These are phyloP conservation scores for Bucco capensis DNA, from an alignment of 2,113 vertebrate genomes.

Conservation along the genomic window DNA sequence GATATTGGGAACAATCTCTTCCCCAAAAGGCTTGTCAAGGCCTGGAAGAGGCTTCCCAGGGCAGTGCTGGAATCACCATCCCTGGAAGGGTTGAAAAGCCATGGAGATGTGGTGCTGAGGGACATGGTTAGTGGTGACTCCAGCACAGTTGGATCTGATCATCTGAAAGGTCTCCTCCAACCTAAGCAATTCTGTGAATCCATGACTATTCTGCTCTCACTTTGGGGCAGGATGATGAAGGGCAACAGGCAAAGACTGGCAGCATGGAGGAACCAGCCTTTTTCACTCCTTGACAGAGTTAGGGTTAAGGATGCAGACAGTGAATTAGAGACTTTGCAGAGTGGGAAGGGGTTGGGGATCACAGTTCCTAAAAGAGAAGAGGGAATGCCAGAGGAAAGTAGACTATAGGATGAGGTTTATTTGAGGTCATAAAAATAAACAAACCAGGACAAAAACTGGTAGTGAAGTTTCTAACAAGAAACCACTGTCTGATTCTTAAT, in stretches of 20 bases:
- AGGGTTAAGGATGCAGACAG: neutral
- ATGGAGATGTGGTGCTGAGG: neutral
- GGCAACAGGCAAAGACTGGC: no score
- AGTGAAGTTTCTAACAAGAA: neutral
- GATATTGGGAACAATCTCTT: neutral
- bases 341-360: rapidly evolving
- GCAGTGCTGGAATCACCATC: neutral
- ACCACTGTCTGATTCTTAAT: neutral
- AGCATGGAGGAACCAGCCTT: rapidly evolving
- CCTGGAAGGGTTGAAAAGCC: neutral
- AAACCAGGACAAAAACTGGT: neutral
- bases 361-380: rapidly evolving
- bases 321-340: neutral
- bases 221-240: neutral
- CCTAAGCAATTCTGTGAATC: neutral
- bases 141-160: neutral
- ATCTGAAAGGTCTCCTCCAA: neutral
- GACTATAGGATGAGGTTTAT: neutral
- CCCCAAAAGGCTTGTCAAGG: neutral
- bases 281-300: rapidly evolving
- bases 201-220: rapidly evolving
- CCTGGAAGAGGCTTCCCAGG: neutral
- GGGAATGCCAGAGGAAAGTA: neutral
- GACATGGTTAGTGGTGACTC: no score
- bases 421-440: neutral